Conservation (phyloP, 2,888 invertebrate species). For the Podotricha telesiphe region DNA sequence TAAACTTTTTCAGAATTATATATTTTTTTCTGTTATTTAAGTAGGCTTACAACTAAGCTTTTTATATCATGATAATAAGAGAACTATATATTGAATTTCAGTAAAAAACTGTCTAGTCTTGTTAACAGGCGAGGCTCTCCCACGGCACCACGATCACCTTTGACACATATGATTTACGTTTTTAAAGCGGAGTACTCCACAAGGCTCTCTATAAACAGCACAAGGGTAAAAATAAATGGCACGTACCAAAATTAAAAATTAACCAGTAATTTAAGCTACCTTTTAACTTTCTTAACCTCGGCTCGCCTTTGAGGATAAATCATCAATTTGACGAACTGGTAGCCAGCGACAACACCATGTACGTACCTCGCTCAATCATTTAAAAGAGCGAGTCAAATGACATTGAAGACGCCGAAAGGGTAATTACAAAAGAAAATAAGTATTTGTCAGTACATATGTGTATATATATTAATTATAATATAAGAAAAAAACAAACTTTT, state of each 20-base stretch:
- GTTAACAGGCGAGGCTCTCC: too few species aligned
- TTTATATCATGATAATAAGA: too few species aligned
- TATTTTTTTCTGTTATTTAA: too few species aligned
- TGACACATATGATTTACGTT: too few species aligned
- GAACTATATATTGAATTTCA: too few species aligned
- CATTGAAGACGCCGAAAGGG: conserved; percentile 8
- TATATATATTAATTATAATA: neutral
- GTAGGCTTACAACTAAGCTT: too few species aligned
- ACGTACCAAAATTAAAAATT: neutral
- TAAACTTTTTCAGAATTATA: too few species aligned
- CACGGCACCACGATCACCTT: too few species aligned
- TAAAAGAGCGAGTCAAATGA: neutral
- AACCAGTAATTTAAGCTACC: conserved; percentile 2
- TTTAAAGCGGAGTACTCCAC: neutral
- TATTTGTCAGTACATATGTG: too few species aligned
- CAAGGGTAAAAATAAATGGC: neutral
- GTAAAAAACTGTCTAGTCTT: too few species aligned
- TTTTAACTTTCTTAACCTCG: neutral
- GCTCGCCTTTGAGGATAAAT: conserved; percentile 8
- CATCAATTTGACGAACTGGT: neutral
- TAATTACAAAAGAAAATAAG: conserved; percentile 5
- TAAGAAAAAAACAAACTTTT: conserved; percentile 2
- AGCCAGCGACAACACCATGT: neutral
- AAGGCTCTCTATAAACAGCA: conserved; percentile 1
- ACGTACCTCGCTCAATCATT: neutral